Evolutionary conservation across 2,113 vertebrate genomes (phyloP).

Genomic region (Danio rerio): DNA sequence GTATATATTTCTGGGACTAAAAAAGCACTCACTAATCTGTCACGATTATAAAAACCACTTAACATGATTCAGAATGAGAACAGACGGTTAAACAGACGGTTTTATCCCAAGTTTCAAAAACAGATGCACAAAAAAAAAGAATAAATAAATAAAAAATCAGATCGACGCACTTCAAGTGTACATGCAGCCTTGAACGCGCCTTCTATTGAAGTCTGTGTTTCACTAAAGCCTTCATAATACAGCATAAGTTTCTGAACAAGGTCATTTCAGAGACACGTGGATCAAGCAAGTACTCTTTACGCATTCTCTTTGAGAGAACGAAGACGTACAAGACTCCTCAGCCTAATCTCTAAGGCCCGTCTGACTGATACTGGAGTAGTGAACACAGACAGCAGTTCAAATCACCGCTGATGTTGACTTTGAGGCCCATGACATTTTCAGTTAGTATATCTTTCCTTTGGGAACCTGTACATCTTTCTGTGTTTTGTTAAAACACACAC

Average conservation of each 20-base stretch:
- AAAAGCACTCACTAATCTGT: no score
- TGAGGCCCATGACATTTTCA: constrained; percentile 60
- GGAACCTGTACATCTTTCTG: constrained; percentile 73
- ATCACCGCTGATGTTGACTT: constrained; percentile 65
- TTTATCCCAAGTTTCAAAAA: not conserved
- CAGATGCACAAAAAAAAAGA: not conserved
- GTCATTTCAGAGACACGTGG: not conserved
- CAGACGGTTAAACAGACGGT: not conserved
- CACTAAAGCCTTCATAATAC: constrained; percentile 22
- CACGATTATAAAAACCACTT: not conserved
- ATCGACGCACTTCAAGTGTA: not conserved
- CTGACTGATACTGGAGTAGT: constrained; percentile 41
- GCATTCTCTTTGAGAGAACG: constrained; percentile 24
- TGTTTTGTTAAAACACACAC: constrained; percentile 67
- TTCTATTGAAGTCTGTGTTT: constrained; percentile 7
- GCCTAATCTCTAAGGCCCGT: constrained; percentile 44
- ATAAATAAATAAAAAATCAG: not conserved
- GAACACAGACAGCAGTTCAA: constrained; percentile 58
- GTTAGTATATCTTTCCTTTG: constrained; percentile 72
- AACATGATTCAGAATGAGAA: not conserved
- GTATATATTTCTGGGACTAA: no score
- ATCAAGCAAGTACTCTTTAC: constrained; percentile 10
- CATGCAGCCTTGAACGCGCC: not conserved
- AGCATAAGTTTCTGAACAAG: constrained; percentile 10
- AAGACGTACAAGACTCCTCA: constrained; percentile 1